Evolutionary conservation across 2,797 vertebrate species (phyloP), one percentile per base, ranked within the genome.

Genomic region (Lophotriccus pileatus): DNA sequence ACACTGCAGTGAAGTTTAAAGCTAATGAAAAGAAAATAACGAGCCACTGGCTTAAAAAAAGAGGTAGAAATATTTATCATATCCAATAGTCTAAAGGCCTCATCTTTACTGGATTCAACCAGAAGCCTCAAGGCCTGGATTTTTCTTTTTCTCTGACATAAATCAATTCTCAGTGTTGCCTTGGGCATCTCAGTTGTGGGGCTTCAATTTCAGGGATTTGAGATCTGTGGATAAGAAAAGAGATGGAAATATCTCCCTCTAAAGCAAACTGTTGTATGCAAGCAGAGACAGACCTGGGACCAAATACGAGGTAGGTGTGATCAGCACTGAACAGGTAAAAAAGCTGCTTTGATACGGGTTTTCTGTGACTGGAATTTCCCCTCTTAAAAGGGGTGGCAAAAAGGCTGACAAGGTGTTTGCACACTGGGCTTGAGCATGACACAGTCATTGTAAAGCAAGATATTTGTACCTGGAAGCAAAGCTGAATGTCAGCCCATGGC

Each of bases 1-100:
- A 34, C 17, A 27, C 23, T 72, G 90, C 78, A 89, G 66, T 56
- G 55, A 69, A 79, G 49, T 89, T 89, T 63, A 87, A 79, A 90
- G 63, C 56, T 92, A 86, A 94, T 69, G 82, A 90, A 93, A 95
- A 79, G 44, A 55, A 95, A 91, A 74, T 73, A 84, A 34, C 12
- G 66, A 93, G 46, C 59, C 49, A 46, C 46, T 60, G 39, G 34
- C 20, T 95, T 90, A 10, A 78, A 85, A 78, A 75, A 67, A 82
- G 44, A 68, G 44, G 16, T 18, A 87, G 67, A 82, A 75, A 34
- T 87, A 73, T 82, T 87, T 76, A 19, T 63, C 36, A 27, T 75
- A 79, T 77, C 25, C 44, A 62, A 27, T 82, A 66, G 12, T 73
- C 32, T 60, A 37, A 69, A 70, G 52, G 49, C 43, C 53, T 94